Base-by-base conservation (phyloP, 92 coral and sea anemone species). In the Nematostella vectensis region DNA sequence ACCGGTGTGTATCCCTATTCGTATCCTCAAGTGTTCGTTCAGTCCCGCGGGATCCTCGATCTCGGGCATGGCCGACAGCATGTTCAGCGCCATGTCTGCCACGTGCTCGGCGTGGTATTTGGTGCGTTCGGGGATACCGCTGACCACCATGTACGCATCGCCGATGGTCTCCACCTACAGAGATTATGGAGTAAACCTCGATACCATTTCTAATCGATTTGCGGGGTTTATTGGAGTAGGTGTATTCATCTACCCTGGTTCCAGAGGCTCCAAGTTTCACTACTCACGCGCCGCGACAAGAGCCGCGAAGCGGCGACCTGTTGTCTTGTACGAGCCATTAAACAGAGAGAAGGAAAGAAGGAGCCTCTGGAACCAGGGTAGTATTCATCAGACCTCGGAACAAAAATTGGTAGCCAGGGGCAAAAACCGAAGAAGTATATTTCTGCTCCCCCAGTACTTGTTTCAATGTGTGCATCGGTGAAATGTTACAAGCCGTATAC, bases 131-230 rank as follows among this genome's bases (percentile, higher is more conserved):
- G 95, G 95, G 29, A 85, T 78, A 62, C 95, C 95, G 63, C 95
- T 85, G 48, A 85, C 95, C 57, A 85, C 78, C 95, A 85, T 85
- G 66, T 85, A 85, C 2, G 95, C 95, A 67, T 85, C 95, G 24
- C 95, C 95, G n/a, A 85, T 85, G 23, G 95, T 85, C 61, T 85
- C 95, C 48, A 85, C 95, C 95, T 85, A 27, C 16, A 69, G 17
- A 4, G 12, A 59, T 15, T 9, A 45, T 18, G 54, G 55, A 27
- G 31, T 31, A 22, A 19, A 17, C 44, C 20, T 9, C 20, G 43
- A 10, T 3, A 3, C n/a, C n/a, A n/a, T n/a, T 15, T 10, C 39
- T 18, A 31, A 6, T 13, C 57, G 26, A n/a, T n/a, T n/a, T n/a
- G 16, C 10, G 51, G n/a, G 51, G 17, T 21, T 9, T 21, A 25